phyloP scores from a whole-genome alignment of 2,888 invertebrate genomes.

The Limnephilus marmoratus region DNA sequence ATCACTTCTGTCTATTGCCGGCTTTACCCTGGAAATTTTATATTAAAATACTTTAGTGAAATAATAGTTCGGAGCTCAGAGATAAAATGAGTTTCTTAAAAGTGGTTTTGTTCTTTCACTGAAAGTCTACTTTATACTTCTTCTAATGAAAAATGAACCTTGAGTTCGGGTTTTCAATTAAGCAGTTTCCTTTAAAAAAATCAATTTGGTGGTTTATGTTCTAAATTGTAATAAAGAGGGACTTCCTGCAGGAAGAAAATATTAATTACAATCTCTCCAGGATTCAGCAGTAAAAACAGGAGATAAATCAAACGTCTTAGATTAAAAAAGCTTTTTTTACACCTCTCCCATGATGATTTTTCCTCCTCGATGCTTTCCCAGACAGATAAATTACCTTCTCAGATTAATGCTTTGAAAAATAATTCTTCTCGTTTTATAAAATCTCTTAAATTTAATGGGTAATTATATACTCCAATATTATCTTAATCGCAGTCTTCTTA shows the following conservation, averaged over 20 bases:
- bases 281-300: background rate
- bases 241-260: background rate
- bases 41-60: slow-evolving; percentile 36
- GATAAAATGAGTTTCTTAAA: slow-evolving; percentile 13
- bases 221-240: background rate
- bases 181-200: background rate
- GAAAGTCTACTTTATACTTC: background rate
- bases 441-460: background rate
- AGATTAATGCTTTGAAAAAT: background rate
- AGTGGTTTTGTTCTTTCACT: background rate
- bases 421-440: background rate
- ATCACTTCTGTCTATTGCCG: slow-evolving; percentile 26
- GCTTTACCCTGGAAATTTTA: slow-evolving; percentile 27
- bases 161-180: background rate
- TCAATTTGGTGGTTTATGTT: background rate
- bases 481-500: background rate
- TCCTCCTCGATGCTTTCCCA: background rate
- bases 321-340: background rate
- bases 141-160: background rate
- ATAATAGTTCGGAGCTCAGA: slow-evolving; percentile 17
- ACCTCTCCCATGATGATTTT: background rate
- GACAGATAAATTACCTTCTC: background rate
- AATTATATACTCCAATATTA: background rate
- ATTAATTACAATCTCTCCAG: background rate
- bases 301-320: background rate